Conservation (phyloP, 2,797 vertebrate genomes). For the Acanthopagrus latus region DNA sequence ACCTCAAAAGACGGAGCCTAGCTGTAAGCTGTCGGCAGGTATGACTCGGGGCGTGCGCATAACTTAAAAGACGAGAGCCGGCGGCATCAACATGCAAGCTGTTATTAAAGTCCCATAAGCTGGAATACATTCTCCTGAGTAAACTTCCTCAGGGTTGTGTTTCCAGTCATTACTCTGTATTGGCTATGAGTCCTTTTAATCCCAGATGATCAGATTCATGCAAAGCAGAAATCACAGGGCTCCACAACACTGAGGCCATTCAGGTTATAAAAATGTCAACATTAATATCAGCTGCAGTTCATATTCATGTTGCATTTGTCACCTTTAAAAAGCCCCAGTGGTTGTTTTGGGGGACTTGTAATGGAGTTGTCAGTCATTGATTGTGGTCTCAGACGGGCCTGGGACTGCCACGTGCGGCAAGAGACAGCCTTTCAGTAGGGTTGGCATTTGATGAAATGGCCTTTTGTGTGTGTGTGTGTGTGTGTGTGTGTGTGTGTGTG, state of each 20-base stretch:
- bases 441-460: conserved; percentile 78
- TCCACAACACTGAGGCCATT: conserved; percentile 17
- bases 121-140: conserved; percentile 26
- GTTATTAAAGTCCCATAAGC: conserved; percentile 36
- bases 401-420: conserved; percentile 54
- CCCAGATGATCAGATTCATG: conserved; percentile 32
- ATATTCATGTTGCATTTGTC: conserved; percentile 61
- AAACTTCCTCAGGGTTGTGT: conserved; percentile 16
- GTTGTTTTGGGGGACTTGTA: conserved; percentile 50
- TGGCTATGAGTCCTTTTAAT: conserved; percentile 43
- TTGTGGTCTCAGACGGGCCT: conserved; percentile 56
- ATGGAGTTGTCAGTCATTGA: conserved; percentile 74
- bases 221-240: conserved; percentile 20
- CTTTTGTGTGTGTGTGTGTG: conserved; percentile 67
- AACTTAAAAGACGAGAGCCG: conserved; percentile 14
- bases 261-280: conserved; percentile 47
- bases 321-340: conserved; percentile 59
- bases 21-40: conserved; percentile 24
- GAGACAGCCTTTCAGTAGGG: conserved; percentile 68
- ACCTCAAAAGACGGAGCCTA: conserved; percentile 18
- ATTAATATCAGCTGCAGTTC: conserved; percentile 46
- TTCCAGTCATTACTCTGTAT: conserved; percentile 23
- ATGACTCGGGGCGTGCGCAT: background rate
- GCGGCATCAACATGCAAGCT: conserved; percentile 17
- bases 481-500: conserved; percentile 18